Percentiles rank a stretch among this genome's conserved stretches.
phyloP scores from a whole-genome alignment of 2,888 invertebrate species.

The Mythimna pallens region DNA sequence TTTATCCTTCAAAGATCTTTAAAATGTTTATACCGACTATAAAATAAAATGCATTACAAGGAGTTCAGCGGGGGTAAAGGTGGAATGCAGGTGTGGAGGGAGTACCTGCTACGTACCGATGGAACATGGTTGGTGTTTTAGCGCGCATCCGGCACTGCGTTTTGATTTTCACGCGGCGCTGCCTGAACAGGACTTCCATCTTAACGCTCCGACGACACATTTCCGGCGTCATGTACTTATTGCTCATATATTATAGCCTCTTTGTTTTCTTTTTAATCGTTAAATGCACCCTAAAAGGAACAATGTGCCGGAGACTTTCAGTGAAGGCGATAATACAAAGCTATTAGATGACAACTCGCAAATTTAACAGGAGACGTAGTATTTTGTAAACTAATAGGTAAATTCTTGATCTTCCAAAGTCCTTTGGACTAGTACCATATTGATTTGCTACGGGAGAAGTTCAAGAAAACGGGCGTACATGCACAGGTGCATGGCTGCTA shows the following conservation, averaged over 20 bases:
- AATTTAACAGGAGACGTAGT: neutral
- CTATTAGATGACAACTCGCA: neutral
- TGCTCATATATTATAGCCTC: slow-evolving; percentile 37
- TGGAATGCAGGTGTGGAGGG: slow-evolving; percentile 21
- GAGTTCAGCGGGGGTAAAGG: neutral
- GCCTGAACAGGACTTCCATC: slow-evolving; percentile 83
- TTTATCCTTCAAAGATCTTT: neutral
- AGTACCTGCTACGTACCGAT: slow-evolving; percentile 15
- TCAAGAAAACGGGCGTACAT: too few species aligned
- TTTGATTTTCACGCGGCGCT: slow-evolving; percentile 77
- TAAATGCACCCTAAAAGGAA: neutral
- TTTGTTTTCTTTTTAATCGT: slow-evolving; percentile 25
- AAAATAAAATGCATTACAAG: slow-evolving; percentile 4
- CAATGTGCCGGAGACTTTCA: neutral
- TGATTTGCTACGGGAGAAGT: too few species aligned
- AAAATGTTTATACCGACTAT: neutral
- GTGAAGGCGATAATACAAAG: neutral
- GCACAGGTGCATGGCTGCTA: too few species aligned
- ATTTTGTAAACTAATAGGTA: too few species aligned
- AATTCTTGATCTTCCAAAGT: too few species aligned
- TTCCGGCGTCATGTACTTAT: slow-evolving; percentile 66
- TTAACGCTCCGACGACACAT: slow-evolving; percentile 76
- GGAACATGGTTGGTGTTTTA: slow-evolving; percentile 77
- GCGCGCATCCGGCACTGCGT: slow-evolving; percentile 73
- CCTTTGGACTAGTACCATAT: too few species aligned